Conservation (phyloP, 2,888 invertebrate species). For the Polietes domitor region DNA sequence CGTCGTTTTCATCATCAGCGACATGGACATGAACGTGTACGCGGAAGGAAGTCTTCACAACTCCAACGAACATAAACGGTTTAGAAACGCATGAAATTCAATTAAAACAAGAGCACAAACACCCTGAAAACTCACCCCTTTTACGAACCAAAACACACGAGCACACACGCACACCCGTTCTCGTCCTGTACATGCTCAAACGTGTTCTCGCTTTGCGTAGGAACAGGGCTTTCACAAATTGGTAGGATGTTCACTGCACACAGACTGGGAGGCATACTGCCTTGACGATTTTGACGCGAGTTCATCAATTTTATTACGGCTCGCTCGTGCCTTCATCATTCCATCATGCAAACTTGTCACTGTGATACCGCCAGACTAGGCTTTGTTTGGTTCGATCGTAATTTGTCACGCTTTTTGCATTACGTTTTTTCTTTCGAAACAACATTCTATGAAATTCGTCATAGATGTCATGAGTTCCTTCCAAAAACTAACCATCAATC, state of each 20-base stretch:
- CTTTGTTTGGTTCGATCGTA: conserved; percentile 71
- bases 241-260: not conserved
- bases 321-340: not conserved
- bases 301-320: conserved; percentile 72
- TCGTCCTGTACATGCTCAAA: not conserved
- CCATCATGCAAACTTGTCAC: not conserved
- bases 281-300: conserved; percentile 71
- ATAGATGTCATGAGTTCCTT: conserved; percentile 51
- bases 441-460: conserved; percentile 42
- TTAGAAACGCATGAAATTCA: conserved; percentile 74
- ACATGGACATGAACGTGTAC: not conserved
- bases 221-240: not conserved
- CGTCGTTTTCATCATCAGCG: not conserved
- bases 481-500: conserved; percentile 15
- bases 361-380: conserved; percentile 48
- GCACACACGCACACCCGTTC: not conserved
- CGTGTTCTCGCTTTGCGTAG: not conserved
- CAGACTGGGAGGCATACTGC: not conserved
- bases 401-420: conserved; percentile 74
- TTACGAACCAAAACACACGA: no score
- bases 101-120: conserved; percentile 70
- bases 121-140: conserved; percentile 6
- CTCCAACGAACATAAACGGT: not conserved
- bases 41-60: not conserved
- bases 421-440: conserved; percentile 31